Conservation (phyloP, 2,113 vertebrate species). For the Tonatia bakeri region DNA sequence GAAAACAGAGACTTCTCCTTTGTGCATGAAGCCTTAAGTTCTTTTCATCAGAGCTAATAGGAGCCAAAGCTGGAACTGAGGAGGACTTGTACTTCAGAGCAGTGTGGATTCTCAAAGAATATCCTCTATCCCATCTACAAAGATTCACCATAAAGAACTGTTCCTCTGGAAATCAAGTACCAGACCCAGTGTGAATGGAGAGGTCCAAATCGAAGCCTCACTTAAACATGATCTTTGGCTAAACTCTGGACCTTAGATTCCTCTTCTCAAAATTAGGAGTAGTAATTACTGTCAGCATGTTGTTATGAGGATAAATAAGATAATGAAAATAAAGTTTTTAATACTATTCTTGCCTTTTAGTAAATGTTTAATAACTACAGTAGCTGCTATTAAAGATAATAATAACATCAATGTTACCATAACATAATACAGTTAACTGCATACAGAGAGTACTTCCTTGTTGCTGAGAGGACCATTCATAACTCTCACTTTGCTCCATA, state of each 20-base stretch:
- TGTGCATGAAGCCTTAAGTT: neutral
- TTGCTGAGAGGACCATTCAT: neutral
- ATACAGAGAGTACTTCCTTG: neutral
- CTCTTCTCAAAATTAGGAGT: slow-evolving; percentile 20
- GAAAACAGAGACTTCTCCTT: neutral
- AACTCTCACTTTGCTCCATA: neutral
- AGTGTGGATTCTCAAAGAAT: neutral
- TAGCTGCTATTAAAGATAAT: neutral
- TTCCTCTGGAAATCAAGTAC: neutral
- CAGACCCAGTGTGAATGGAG: neutral
- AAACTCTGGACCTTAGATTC: slow-evolving; percentile 1
- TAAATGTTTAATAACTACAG: slow-evolving; percentile 19
- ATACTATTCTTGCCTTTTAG: slow-evolving; percentile 9
- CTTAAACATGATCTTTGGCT: neutral
- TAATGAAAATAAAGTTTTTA: neutral
- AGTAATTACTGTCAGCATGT: slow-evolving; percentile 22
- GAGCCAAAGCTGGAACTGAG: neutral
- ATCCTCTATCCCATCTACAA: neutral
- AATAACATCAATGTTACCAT: neutral
- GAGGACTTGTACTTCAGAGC: neutral
- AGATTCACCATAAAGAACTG: neutral
- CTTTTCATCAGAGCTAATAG: neutral
- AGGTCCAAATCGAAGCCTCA: neutral
- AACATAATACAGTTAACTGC: neutral
- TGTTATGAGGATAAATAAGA: slow-evolving; percentile 2